Evolutionary conservation across 2,113 vertebrate species (phyloP).

Genomic region (Halcyon senegalensis): DNA sequence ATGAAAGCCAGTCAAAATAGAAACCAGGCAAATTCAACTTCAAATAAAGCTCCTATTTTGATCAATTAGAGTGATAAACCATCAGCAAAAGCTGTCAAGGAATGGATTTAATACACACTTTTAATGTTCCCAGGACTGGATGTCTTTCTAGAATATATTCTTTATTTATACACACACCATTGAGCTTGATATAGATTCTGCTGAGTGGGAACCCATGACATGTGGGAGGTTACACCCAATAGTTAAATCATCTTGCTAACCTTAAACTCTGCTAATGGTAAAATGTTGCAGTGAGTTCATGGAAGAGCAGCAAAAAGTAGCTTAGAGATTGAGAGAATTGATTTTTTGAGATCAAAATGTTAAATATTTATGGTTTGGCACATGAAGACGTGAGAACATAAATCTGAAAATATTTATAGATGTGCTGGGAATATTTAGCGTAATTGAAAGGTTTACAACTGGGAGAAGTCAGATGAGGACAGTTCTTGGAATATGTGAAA

Average conservation of each 20-base stretch:
- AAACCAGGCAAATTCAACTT: background rate
- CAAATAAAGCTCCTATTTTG: background rate
- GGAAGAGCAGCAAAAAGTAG: background rate
- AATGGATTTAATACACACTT: background rate
- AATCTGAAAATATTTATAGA: constrained; percentile 65
- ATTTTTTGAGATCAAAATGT: constrained; percentile 50
- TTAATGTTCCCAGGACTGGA: background rate
- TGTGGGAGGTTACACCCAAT: background rate
- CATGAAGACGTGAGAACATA: constrained; percentile 13
- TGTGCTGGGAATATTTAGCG: constrained; percentile 58
- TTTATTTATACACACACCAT: background rate
- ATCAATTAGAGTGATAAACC: background rate
- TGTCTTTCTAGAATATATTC: background rate
- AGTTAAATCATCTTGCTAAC: background rate
- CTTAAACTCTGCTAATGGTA: background rate
- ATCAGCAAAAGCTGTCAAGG: background rate
- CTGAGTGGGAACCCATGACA: background rate
- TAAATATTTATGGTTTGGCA: constrained; percentile 41
- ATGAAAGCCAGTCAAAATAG: background rate
- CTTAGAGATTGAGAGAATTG: background rate
- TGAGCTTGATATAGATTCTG: background rate
- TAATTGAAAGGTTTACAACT: constrained; percentile 33
- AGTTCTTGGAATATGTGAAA: constrained; percentile 12
- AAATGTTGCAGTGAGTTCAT: background rate
- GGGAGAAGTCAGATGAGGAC: constrained; percentile 41